Percentiles rank a stretch among this genome's conserved stretches.
These are phyloP conservation scores for Chelonia mydas DNA, from an alignment of 2,797 vertebrate species.

Conservation along the genomic window DNA sequence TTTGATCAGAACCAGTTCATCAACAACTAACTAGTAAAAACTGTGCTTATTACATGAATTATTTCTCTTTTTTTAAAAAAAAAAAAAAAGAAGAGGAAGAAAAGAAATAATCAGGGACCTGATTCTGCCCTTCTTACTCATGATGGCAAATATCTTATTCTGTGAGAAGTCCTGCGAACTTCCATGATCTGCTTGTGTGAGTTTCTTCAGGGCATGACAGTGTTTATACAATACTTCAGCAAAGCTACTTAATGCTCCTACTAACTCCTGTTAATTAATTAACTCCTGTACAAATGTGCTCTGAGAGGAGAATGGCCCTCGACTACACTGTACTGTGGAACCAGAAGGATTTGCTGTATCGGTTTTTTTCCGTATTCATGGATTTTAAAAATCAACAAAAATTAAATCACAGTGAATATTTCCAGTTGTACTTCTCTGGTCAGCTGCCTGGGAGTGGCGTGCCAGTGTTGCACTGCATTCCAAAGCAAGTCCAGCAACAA, in stretches of 20 bases:
- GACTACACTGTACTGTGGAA: neutral
- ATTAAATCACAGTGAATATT: neutral
- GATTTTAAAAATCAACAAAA: neutral
- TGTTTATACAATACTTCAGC: neutral
- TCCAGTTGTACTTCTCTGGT: neutral
- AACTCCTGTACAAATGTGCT: neutral
- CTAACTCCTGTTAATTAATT: neutral
- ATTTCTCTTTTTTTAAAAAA: neutral
- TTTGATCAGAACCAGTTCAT: neutral
- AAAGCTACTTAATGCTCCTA: neutral
- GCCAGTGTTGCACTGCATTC: neutral
- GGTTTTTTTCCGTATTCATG: neutral
- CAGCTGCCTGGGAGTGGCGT: neutral
- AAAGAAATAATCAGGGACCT: neutral
- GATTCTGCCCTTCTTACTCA: neutral
- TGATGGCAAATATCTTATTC: neutral
- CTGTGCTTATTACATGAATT: neutral
- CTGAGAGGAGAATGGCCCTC: neutral
- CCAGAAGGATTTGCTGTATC: neutral
- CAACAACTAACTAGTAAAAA: neutral
- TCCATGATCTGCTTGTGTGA: neutral
- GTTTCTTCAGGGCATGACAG: neutral
- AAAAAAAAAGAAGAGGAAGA: neutral
- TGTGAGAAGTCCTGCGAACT: neutral
- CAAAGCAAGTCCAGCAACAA: neutral